Conservation (phyloP, 1,140 invertebrate genomes). For the Melanaphis sacchari region DNA sequence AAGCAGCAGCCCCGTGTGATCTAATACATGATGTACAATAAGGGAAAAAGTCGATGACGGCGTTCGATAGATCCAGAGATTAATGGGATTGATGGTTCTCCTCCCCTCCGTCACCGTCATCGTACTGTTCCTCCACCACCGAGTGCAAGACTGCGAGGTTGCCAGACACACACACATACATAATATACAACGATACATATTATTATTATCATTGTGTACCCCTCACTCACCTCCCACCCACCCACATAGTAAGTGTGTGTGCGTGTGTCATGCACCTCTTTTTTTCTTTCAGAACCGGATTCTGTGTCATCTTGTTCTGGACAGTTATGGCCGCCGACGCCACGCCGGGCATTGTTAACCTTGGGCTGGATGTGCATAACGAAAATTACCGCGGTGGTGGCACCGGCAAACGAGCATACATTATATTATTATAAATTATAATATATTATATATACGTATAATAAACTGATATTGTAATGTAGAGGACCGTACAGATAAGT, state of each 20-base stretch:
- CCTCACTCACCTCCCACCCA: background rate
- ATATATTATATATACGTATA: background rate
- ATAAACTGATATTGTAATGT: background rate
- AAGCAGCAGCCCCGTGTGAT: background rate
- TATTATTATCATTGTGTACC: background rate
- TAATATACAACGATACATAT: background rate
- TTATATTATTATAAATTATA: constrained; percentile 1
- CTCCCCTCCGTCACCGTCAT: background rate
- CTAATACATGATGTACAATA: background rate
- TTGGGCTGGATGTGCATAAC: constrained; percentile 16
- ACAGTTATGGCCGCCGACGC: constrained; percentile 43
- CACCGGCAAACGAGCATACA: background rate
- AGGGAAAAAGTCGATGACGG: background rate
- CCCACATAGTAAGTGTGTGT: background rate
- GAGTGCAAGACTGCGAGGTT: constrained; percentile 37
- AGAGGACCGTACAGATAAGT: background rate
- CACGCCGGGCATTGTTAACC: constrained; percentile 3
- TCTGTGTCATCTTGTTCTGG: constrained; percentile 47
- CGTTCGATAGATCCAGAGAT: constrained; percentile 49
- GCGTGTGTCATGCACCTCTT: constrained; percentile 42
- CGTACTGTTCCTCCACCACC: background rate
- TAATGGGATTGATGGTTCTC: constrained; percentile 42
- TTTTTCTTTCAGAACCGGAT: constrained; percentile 44
- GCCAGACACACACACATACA: background rate
- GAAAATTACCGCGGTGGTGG: background rate